Base-by-base conservation (phyloP, 2,888 invertebrate genomes). In the Aphidius colemani region DNA sequence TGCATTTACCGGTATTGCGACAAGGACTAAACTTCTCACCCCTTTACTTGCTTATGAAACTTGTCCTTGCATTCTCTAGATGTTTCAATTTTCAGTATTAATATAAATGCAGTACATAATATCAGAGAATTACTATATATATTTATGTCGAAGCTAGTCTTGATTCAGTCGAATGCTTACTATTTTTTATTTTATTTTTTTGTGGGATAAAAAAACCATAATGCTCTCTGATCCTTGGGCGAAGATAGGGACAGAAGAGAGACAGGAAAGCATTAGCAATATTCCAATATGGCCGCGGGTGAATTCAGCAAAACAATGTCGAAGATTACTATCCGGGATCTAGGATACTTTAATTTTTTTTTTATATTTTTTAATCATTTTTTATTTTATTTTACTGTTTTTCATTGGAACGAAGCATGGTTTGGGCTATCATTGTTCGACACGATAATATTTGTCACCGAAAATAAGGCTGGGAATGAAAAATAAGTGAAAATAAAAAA, bases 371-470 rank as follows among this genome's bases (percentile, higher is more conserved):
- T 30, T 30, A 30, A 30, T 30, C 30, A 30, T 30, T 30, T 30
- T 30, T 30, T 30, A 63, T 61, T 64, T 49, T 51, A 53, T 56
- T 53, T 46, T 3, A 59, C 11, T 63, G 10, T 40, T 61, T 56
- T 45, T 41, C 40, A 13, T 18, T 11, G 46, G 57, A 53, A 46
- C 51, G 45, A 61, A 46, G 51, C 18, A 64, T 75, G 74, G 75
- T 71, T 76, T 76, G 75, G 75, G 72, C 74, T 77, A 80, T 81
- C 77, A 79, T 79, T 80, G 79, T 78, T 76, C 79, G 80, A 80
- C 81, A 78, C 78, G 79, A 81, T 81, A 79, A 81, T 81, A 81
- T 81, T 81, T 81, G 81, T 79, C 79, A 71, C 77, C 75, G 73
- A 81, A 81, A 81, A 79, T 78, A 79, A 80, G 71, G 74, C 76